Conservation (phyloP, 1,140 invertebrate genomes). For the Scylla paramamosain region DNA sequence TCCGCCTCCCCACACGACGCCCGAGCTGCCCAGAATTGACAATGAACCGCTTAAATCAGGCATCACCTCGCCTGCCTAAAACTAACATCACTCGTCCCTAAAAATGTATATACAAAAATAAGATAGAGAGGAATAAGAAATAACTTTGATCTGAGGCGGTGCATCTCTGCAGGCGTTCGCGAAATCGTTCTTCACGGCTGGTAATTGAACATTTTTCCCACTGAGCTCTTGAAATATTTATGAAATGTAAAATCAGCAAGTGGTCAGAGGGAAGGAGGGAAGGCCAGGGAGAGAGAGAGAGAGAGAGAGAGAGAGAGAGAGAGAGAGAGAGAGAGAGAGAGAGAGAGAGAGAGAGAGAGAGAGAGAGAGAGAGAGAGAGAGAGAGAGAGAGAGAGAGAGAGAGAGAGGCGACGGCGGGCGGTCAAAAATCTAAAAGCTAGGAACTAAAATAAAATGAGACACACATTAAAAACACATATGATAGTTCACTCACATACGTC, state of each 20-base stretch:
- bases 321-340: constrained; percentile 12
- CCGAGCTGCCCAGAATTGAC: background rate
- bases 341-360: too few relatives aligned
- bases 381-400: background rate
- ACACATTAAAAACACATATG: too few relatives aligned
- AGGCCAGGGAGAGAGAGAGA: constrained; percentile 35
- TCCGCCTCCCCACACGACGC: background rate
- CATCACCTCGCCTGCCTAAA: background rate
- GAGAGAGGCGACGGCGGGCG: background rate
- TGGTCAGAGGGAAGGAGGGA: background rate
- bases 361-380: constrained; percentile 15
- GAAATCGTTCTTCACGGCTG: background rate
- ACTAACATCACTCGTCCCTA: background rate
- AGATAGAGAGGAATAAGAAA: background rate
- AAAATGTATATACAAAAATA: background rate
- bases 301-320: constrained; percentile 52
- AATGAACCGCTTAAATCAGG: background rate
- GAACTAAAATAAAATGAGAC: too few relatives aligned
- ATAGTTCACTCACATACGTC: too few relatives aligned
- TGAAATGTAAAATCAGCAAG: constrained; percentile 9
- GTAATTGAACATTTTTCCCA: constrained; percentile 15
- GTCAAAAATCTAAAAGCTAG: too few relatives aligned
- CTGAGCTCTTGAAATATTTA: constrained; percentile 23
- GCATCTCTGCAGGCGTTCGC: background rate
- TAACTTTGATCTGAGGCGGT: too few relatives aligned